phyloP scores from a whole-genome alignment of 2,888 invertebrate genomes.

The Callinectes sapidus region DNA sequence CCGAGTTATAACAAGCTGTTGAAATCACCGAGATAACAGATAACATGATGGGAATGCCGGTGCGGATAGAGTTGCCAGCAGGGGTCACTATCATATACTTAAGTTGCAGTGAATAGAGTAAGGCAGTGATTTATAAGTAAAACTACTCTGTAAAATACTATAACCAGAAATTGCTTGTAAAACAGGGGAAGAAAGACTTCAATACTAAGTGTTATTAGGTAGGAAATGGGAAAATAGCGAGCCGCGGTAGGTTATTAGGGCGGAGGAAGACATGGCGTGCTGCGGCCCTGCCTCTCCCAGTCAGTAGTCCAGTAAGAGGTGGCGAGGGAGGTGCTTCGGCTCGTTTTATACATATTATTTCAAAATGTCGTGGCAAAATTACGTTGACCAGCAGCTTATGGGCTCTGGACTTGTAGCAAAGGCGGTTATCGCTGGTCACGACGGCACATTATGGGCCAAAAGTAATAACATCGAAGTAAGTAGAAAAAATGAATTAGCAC shows the following conservation, averaged over 20 bases:
- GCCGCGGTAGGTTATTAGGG: background rate
- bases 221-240: background rate
- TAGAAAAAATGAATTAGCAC: slow-evolving; percentile 34
- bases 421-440: slow-evolving; percentile 72
- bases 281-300: slow-evolving; percentile 63
- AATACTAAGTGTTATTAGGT: background rate
- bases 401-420: slow-evolving; percentile 71
- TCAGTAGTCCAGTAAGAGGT: slow-evolving; percentile 63
- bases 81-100: background rate
- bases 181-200: no score
- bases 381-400: slow-evolving; percentile 72
- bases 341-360: slow-evolving; percentile 46
- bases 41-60: slow-evolving; percentile 51
- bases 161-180: background rate
- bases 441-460: slow-evolving; percentile 72
- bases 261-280: slow-evolving; percentile 61
- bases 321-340: slow-evolving; percentile 52
- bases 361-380: slow-evolving; percentile 72
- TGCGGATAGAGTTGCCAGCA: slow-evolving; percentile 2
- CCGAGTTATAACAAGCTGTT: slow-evolving; percentile 35
- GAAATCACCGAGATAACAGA: slow-evolving; percentile 62
- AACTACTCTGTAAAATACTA: background rate
- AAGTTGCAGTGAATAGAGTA: background rate
- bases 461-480: slow-evolving; percentile 72
- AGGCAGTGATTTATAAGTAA: background rate